Base-by-base conservation (phyloP, 1,140 invertebrate genomes). In the Hestina assimilis region DNA sequence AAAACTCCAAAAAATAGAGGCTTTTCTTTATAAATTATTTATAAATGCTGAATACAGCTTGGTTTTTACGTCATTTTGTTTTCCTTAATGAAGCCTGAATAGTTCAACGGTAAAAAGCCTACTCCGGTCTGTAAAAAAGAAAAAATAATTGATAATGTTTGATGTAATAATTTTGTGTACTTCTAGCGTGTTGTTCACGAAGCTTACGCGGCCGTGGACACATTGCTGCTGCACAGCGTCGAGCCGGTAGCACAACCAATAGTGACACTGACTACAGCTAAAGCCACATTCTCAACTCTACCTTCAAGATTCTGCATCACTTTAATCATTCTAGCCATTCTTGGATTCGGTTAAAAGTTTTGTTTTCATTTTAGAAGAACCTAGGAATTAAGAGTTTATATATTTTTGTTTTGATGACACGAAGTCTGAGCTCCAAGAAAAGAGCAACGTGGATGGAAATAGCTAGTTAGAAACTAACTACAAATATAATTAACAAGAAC, bases 111-210 rank as follows among this genome's bases (percentile, higher is more conserved):
- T n/a, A n/a, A n/a, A n/a, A n/a, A n/a, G n/a, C n/a, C n/a, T n/a
- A n/a, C n/a, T n/a, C n/a, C n/a, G n/a, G n/a, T n/a, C n/a, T n/a
- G n/a, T n/a, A n/a, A n/a, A n/a, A n/a, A n/a, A n/a, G n/a, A n/a
- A n/a, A n/a, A n/a, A n/a, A n/a, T n/a, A n/a, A n/a, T n/a, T n/a
- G n/a, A n/a, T n/a, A n/a, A n/a, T n/a, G n/a, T n/a, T n/a, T n/a
- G n/a, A n/a, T n/a, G n/a, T n/a, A n/a, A n/a, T n/a, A n/a, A n/a
- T n/a, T n/a, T n/a, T n/a, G n/a, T n/a, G n/a, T n/a, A n/a, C 1
- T 79, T 76, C 6, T 66, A 87, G 83, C 76, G 72, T 5, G 75
- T 87, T 0, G 74, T 82, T 2, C 79, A 84, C 43, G 83, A 87
- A 60, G 79, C 79, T 0, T 87, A 75, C 21, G 81, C 79, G 7